Evolutionary conservation across 2,113 vertebrate genomes (phyloP), one percentile per base, ranked within the genome.

Genomic region (Heterotis niloticus): DNA sequence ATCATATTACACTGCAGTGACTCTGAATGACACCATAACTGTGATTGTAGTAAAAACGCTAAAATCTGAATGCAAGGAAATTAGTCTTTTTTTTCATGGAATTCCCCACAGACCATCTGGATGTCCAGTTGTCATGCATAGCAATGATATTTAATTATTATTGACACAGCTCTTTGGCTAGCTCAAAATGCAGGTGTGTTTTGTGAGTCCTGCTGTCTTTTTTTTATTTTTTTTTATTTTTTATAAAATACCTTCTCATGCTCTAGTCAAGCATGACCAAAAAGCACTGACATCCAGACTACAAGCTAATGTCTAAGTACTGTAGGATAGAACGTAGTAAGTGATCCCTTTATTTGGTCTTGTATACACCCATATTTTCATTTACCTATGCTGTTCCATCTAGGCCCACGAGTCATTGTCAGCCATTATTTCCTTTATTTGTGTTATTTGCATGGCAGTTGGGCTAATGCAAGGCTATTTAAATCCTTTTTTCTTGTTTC

Each of bases 361-460:
- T 7, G 2, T 7, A 44, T 44, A 44, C 34, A 44, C 34, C 7
- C 7, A 7, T 7, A 44, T 44, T 44, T 44, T 4, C 2, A 44
- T 44, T 44, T 44, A 7, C 11, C 14, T 57, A 44, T 73, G 24
- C 68, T 71, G 0, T 20, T 71, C 44, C 24, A 20, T 57, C 52
- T 12, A 54, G 51, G 11, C 44, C 52, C 44, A 20, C 16, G 44
- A 20, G 18, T 52, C 23, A 10, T 9, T 44, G 20, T 66, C 18
- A 34, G 26, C 56, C 20, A 60, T 9, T 82, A 23, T 1, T 79
- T 78, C 68, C 18, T 17, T 20, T 54, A 44, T 44, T 44, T 44
- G 34, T 44, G 7, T 77, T 20, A 83, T 91, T 90, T 91, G 84
- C 84, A 83, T 90, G 86, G 82, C 86, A 82, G 87, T 88, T 89